phyloP scores from a whole-genome alignment of 2,888 invertebrate genomes.

The Eupithecia subfuscata region DNA sequence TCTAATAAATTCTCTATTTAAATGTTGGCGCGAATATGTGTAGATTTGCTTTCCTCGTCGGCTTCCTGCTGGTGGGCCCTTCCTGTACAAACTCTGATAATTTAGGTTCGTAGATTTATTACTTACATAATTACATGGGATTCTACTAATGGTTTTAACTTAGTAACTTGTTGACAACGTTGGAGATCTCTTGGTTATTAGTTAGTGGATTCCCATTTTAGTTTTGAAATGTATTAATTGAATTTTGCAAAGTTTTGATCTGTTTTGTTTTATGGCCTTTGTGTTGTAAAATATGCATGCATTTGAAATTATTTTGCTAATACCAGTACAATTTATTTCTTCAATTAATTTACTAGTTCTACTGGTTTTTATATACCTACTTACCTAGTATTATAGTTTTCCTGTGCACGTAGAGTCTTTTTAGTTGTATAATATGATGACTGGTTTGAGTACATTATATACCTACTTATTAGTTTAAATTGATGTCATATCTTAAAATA shows the following conservation, averaged over 20 bases:
- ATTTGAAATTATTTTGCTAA: neutral
- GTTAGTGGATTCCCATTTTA: constrained; percentile 38
- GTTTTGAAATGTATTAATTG: constrained; percentile 37
- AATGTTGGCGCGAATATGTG: constrained; percentile 55
- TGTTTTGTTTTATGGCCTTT: constrained; percentile 6
- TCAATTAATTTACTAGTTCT: neutral
- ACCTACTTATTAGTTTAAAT: neutral
- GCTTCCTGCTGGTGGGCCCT: constrained; percentile 69
- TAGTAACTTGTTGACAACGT: constrained; percentile 55
- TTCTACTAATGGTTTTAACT: constrained; percentile 61
- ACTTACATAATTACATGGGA: constrained; percentile 61
- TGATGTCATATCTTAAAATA: too few species aligned
- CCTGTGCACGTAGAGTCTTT: neutral
- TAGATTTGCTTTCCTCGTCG: constrained; percentile 58
- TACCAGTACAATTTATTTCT: neutral
- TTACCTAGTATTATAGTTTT: neutral
- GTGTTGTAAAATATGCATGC: neutral
- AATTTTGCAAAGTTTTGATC: constrained; percentile 30
- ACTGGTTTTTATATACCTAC: too few species aligned
- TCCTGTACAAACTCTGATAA: constrained; percentile 77
- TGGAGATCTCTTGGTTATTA: constrained; percentile 48
- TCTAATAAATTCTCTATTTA: constrained; percentile 29
- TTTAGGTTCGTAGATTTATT: constrained; percentile 75
- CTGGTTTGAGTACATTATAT: neutral
- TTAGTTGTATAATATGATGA: neutral